Evolutionary conservation across 2,113 vertebrate species (phyloP).

Genomic region (Synchiropus splendidus): DNA sequence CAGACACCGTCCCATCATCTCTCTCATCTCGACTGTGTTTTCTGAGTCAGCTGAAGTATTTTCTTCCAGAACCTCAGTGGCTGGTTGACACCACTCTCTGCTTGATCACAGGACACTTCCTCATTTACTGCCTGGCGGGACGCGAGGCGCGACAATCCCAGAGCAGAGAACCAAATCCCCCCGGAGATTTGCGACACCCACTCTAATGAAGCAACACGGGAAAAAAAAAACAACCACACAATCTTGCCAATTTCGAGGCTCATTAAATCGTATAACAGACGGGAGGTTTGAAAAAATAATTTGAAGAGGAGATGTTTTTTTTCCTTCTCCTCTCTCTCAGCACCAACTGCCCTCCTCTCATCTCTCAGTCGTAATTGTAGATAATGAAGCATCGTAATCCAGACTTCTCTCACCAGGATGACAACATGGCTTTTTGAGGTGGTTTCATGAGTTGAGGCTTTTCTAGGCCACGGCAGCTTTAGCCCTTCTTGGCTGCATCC

Average conservation of each 20-base stretch:
- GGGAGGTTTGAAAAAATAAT: conserved; percentile 35
- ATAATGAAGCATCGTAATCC: neutral
- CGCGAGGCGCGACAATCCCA: conserved; percentile 21
- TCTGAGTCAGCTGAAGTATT: no score
- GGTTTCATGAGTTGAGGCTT: conserved; percentile 6
- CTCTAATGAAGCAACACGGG: conserved; percentile 35
- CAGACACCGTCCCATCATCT: no score
- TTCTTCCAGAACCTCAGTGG: no score
- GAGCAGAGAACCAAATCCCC: conserved; percentile 17
- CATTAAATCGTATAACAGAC: conserved; percentile 50
- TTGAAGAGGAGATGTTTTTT: conserved; percentile 17
- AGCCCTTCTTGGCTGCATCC: conserved; percentile 9
- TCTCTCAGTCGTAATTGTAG: conserved; percentile 11
- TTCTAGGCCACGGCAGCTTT: conserved; percentile 15
- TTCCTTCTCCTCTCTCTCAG: neutral
- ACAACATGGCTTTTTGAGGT: conserved; percentile 1
- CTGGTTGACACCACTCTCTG: no score
- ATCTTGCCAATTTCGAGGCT: conserved; percentile 54
- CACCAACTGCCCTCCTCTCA: conserved; percentile 5
- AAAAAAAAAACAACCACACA: no score
- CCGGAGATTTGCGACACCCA: conserved; percentile 17
- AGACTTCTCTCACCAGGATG: no score
- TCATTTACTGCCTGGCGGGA: no score
- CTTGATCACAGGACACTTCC: no score
- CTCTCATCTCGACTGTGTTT: no score